These are phyloP conservation scores for Myocastor coypus DNA, from an alignment of 2,113 vertebrate species.

Conservation along the genomic window DNA sequence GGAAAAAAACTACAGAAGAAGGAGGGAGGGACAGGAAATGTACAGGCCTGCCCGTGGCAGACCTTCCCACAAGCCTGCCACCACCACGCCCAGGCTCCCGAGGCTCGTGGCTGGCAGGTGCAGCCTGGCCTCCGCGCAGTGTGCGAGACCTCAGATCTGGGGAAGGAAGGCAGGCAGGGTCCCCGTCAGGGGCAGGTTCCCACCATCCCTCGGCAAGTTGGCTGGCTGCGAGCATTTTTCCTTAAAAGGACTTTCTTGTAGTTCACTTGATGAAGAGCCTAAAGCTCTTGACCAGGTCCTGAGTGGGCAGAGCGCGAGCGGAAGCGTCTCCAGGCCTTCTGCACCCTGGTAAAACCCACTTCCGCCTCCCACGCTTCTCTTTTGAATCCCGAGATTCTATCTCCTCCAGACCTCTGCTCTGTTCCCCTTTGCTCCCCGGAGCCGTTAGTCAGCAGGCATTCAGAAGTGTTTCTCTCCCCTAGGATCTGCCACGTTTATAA, in stretches of 20 bases:
- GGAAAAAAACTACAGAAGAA: background rate
- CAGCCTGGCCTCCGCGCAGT: background rate
- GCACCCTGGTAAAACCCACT: too few species aligned
- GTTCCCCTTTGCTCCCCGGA: background rate
- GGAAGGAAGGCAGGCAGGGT: slow-evolving; percentile 2
- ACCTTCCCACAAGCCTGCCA: too few species aligned
- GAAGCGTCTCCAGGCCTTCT: background rate
- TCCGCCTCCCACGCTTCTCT: background rate
- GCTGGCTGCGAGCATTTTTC: slow-evolving; percentile 19
- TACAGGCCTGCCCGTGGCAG: background rate
- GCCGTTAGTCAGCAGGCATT: background rate
- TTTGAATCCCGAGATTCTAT: background rate
- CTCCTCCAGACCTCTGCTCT: background rate
- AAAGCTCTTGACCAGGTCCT: background rate
- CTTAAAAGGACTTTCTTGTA: background rate
- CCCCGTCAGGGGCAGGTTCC: background rate
- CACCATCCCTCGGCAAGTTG: background rate
- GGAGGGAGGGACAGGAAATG: background rate
- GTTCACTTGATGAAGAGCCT: background rate
- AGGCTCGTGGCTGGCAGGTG: slow-evolving; percentile 34
- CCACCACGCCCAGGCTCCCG: background rate
- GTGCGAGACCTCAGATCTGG: slow-evolving; percentile 8
- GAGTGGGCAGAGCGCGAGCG: background rate
- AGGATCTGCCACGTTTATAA: background rate
- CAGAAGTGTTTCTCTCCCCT: background rate